phyloP scores from a whole-genome alignment of 2,888 invertebrate genomes.

The Listrodromus nycthemerus region DNA sequence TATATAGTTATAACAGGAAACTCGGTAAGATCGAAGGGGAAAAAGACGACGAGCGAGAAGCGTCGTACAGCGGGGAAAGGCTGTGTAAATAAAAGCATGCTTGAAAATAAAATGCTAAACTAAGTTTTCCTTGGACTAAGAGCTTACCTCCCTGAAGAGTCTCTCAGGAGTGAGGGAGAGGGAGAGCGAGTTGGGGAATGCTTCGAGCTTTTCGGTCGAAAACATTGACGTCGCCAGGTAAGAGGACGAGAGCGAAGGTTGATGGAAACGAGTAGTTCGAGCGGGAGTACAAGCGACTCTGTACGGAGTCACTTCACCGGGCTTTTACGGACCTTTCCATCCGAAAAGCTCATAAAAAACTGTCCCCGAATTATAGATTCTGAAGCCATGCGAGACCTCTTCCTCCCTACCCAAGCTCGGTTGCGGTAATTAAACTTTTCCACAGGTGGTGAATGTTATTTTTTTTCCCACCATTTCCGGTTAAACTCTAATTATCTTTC shows the following conservation, averaged over 20 bases:
- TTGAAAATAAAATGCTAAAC: slow-evolving; percentile 33
- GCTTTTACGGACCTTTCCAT: slow-evolving; percentile 13
- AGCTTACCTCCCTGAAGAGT: slow-evolving; percentile 26
- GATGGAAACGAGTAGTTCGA: slow-evolving; percentile 30
- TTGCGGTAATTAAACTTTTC: not conserved
- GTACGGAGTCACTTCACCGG: slow-evolving; percentile 10
- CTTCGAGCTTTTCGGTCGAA: slow-evolving; percentile 42
- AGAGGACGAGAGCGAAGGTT: slow-evolving; percentile 31
- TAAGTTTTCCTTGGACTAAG: slow-evolving; percentile 41
- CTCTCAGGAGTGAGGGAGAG: not conserved
- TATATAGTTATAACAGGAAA: slow-evolving; percentile 5
- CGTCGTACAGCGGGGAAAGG: not conserved
- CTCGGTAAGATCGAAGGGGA: slow-evolving; percentile 1
- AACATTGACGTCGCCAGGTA: slow-evolving; percentile 31
- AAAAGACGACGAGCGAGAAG: not conserved
- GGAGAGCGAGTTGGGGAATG: not conserved
- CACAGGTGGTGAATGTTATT: not conserved
- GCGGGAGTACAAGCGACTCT: slow-evolving; percentile 5
- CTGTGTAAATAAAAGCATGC: slow-evolving; percentile 50
- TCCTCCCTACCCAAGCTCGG: no score
- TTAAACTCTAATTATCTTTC: not conserved
- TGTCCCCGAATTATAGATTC: not conserved
- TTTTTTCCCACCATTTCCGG: not conserved
- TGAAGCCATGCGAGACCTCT: not conserved
- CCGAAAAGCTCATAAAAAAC: not conserved